Evolutionary conservation across 2,113 vertebrate species (phyloP).

Genomic region (Corapipo altera): DNA sequence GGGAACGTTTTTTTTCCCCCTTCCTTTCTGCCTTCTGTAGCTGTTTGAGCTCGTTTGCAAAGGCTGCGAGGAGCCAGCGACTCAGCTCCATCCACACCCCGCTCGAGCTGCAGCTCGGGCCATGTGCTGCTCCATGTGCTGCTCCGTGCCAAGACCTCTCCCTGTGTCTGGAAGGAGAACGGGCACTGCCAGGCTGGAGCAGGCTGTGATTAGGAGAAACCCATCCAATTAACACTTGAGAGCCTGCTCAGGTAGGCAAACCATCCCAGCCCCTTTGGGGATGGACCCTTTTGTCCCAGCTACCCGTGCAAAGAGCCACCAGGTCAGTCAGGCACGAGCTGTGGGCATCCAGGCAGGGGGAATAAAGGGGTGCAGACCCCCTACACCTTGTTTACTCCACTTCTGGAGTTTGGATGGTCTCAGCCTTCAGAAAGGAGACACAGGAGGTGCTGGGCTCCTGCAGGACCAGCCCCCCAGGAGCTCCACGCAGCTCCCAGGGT

Average conservation of each 20-base stretch:
- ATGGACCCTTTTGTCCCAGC: background rate
- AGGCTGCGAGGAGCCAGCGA: background rate
- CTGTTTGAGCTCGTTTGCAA: background rate
- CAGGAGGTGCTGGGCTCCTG: background rate
- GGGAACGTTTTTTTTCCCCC: background rate
- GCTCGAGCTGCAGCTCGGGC: background rate
- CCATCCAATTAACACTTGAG: slow-evolving; percentile 19
- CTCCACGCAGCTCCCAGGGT: rapidly evolving
- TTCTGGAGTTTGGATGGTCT: background rate
- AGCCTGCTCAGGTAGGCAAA: background rate
- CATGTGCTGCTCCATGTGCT: background rate
- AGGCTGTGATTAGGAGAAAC: background rate
- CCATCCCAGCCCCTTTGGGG: background rate
- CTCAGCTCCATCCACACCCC: background rate
- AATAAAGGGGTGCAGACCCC: background rate
- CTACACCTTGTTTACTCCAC: rapidly evolving
- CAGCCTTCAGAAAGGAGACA: background rate
- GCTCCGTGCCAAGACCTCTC: slow-evolving; percentile 25
- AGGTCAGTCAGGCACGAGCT: rapidly evolving
- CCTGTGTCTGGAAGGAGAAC: slow-evolving; percentile 23
- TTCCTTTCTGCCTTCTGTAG: background rate
- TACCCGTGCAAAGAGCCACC: background rate
- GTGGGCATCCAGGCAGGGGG: background rate
- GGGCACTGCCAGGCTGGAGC: background rate
- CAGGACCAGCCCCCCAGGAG: background rate